Evolutionary conservation across 2,888 invertebrate species (phyloP).

Genomic region (Idaea dimidiata): DNA sequence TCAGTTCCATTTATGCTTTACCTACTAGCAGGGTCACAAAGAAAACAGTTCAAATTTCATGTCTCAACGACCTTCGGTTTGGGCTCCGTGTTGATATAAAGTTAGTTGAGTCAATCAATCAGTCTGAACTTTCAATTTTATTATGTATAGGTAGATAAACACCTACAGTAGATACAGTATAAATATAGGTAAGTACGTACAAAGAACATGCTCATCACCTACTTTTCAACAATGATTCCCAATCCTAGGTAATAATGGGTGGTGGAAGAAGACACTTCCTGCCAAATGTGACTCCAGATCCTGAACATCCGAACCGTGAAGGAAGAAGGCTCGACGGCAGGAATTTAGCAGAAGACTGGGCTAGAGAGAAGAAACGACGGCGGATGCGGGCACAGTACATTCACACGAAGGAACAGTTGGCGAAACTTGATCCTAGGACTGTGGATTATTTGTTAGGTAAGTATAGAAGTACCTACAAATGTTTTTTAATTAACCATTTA

Average conservation of each 20-base stretch:
- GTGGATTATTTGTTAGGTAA: conserved; percentile 88
- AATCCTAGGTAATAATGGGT: conserved; percentile 85
- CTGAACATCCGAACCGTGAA: conserved; percentile 85
- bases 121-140: too few relatives aligned
- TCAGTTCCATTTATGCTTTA: too few relatives aligned
- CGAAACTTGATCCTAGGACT: conserved; percentile 84
- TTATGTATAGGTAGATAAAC: too few relatives aligned
- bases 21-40: too few relatives aligned
- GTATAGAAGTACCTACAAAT: conserved; percentile 28
- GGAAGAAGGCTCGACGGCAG: conserved; percentile 87
- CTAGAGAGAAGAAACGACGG: conserved; percentile 85
- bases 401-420: conserved; percentile 86
- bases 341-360: conserved; percentile 90
- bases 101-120: too few relatives aligned
- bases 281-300: conserved; percentile 85
- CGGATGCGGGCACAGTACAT: conserved; percentile 86
- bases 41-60: too few relatives aligned
- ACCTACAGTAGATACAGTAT: too few relatives aligned
- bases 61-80: too few relatives aligned
- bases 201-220: too few relatives aligned
- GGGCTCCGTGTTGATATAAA: too few relatives aligned
- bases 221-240: background rate
- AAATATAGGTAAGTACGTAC: too few relatives aligned
- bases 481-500: background rate
- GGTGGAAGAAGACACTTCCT: conserved; percentile 89